phyloP scores from a whole-genome alignment of 2,797 vertebrate genomes.

The Leuciscus waleckii region DNA sequence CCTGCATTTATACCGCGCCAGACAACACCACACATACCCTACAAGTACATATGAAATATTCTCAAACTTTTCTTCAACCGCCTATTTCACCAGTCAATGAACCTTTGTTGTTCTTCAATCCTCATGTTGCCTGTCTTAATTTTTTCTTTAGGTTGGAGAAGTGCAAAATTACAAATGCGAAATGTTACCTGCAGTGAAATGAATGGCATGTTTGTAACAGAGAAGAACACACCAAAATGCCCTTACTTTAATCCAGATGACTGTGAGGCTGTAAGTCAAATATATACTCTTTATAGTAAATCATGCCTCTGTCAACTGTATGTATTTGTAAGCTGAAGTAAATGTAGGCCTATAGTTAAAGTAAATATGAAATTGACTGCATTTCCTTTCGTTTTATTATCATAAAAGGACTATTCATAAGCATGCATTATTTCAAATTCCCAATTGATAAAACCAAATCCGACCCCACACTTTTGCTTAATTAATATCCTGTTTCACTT shows the following conservation, averaged over 20 bases:
- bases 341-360: background rate
- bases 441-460: background rate
- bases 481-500: background rate
- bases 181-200: slow-evolving; percentile 72
- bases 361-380: background rate
- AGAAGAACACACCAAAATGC: slow-evolving; percentile 69
- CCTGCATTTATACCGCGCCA: slow-evolving; percentile 71
- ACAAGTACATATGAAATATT: slow-evolving; percentile 64
- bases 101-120: background rate
- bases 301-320: background rate
- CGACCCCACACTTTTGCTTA: background rate
- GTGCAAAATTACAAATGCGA: slow-evolving; percentile 78
- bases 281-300: background rate
- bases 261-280: slow-evolving; percentile 83
- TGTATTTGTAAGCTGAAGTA: background rate
- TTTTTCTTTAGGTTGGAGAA: slow-evolving; percentile 76
- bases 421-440: background rate
- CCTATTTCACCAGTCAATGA: background rate
- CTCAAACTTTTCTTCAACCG: background rate
- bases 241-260: slow-evolving; percentile 75
- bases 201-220: slow-evolving; percentile 65
- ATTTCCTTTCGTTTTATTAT: background rate
- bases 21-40: slow-evolving; percentile 60
- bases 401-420: background rate
- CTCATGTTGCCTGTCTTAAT: background rate